Percentiles rank a stretch among this genome's conserved stretches.
Evolutionary conservation across 2,113 vertebrate genomes (phyloP).

Genomic region (Pedetes capensis): DNA sequence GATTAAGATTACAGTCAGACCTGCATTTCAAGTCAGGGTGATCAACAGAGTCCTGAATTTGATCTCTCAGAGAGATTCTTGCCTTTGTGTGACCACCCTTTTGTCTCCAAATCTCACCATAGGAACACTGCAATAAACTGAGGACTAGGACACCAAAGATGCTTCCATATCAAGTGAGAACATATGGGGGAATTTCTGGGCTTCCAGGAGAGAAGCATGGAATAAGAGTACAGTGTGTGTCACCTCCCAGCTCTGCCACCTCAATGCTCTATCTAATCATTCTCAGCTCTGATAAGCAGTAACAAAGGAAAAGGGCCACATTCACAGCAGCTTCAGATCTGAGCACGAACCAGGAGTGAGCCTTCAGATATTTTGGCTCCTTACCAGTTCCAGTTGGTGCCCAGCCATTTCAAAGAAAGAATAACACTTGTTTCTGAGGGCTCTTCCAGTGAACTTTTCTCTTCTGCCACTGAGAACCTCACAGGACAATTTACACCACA

Average conservation of each 20-base stretch:
- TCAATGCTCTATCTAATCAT: neutral
- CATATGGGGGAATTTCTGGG: neutral
- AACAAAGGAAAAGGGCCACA: neutral
- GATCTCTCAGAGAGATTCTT: neutral
- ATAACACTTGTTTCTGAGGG: neutral
- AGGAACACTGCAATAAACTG: neutral
- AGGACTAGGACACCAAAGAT: neutral
- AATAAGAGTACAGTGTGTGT: neutral
- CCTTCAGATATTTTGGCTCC: neutral
- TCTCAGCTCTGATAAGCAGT: neutral
- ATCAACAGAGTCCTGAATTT: neutral
- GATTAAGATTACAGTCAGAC: neutral
- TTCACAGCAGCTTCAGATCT: neutral
- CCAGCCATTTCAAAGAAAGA: conserved; percentile 11
- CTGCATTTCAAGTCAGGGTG: neutral
- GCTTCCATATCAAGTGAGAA: neutral
- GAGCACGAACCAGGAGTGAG: neutral
- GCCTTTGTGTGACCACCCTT: neutral
- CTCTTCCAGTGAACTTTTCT: conserved; percentile 14
- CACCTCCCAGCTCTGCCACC: neutral
- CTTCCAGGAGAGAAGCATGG: neutral
- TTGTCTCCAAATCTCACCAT: neutral
- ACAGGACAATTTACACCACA: neutral
- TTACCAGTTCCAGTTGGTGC: neutral
- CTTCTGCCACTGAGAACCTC: conserved; percentile 27